Percentiles rank a stretch among this genome's conserved stretches.
Evolutionary conservation across 1,140 invertebrate species (phyloP).

Genomic region (Eriosoma lanigerum): DNA sequence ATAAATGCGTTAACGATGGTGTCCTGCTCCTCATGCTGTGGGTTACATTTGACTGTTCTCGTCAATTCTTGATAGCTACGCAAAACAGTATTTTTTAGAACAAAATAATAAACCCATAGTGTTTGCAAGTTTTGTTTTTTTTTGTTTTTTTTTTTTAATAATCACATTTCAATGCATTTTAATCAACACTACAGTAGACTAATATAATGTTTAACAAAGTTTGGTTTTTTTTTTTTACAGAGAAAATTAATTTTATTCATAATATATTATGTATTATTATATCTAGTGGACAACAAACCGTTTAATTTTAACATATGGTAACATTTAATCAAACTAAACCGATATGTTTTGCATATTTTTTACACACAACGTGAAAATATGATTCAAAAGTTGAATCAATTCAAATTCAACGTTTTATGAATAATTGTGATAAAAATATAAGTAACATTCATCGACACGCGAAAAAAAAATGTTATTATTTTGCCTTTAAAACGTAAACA

Average conservation of each 20-base stretch:
- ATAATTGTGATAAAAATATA: constrained; percentile 14
- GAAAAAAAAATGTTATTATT: neutral
- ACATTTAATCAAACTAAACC: constrained; percentile 25
- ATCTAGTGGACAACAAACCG: constrained; percentile 21
- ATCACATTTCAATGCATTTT: constrained; percentile 12
- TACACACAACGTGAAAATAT: constrained; percentile 11
- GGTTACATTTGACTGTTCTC: constrained; percentile 48
- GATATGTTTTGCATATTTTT: constrained; percentile 35
- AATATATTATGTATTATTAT: neutral
- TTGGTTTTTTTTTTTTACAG: constrained; percentile 17
- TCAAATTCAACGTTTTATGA: neutral
- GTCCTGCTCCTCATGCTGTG: constrained; percentile 16
- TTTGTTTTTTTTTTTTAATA: constrained; percentile 37
- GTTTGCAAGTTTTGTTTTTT: constrained; percentile 5
- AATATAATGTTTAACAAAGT: constrained; percentile 30
- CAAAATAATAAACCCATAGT: constrained; percentile 23
- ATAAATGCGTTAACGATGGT: constrained; percentile 24
- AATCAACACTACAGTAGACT: constrained; percentile 28
- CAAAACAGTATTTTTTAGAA: constrained; percentile 38
- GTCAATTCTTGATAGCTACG: constrained; percentile 51
- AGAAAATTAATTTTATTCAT: constrained; percentile 16
- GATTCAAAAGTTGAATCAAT: neutral
- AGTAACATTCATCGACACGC: neutral
- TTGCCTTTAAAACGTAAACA: constrained; percentile 1
- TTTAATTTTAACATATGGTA: constrained; percentile 32